Evolutionary conservation across 2,888 invertebrate species (phyloP).

Genomic region (Drymonia ruficornis): DNA sequence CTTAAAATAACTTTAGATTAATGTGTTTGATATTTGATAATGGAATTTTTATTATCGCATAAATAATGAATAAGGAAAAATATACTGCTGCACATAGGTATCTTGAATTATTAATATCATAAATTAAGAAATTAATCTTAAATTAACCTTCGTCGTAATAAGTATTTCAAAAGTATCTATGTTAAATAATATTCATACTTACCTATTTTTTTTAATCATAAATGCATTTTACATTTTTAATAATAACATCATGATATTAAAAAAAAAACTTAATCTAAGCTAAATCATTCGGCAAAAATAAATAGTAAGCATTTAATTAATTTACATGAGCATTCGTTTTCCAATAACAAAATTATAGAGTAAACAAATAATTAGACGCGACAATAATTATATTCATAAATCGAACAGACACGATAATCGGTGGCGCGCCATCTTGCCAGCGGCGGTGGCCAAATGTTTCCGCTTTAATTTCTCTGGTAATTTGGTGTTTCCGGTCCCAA

Average conservation of each 20-base stretch:
- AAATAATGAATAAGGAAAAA: not conserved
- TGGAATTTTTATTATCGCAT: not conserved
- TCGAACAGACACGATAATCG: conserved; percentile 78
- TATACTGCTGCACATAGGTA: too few species aligned
- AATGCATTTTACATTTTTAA: not conserved
- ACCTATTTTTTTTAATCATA: not conserved
- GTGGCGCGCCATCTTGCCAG: conserved; percentile 80
- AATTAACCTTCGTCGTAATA: too few species aligned
- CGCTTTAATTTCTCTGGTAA: conserved; percentile 85
- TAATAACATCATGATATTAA: too few species aligned
- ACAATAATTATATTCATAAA: conserved; percentile 76
- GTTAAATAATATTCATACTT: too few species aligned
- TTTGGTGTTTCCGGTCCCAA: conserved; percentile 81
- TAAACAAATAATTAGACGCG: conserved; percentile 67
- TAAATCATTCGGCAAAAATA: too few species aligned
- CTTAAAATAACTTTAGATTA: too few species aligned
- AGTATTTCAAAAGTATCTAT: too few species aligned
- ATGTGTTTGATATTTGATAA: too few species aligned
- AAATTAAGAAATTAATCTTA: not conserved
- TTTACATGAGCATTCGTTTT: not conserved
- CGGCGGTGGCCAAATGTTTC: conserved; percentile 84
- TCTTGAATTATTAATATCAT: not conserved
- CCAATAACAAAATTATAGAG: conserved; percentile 32
- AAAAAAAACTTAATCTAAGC: not conserved
- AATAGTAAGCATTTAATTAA: not conserved